A percentile compares a stretch with the other conserved stretches of the same genome.
These are phyloP conservation scores for Glaucopsyche alexis DNA, from an alignment of 2,888 invertebrate species.

Conservation along the genomic window DNA sequence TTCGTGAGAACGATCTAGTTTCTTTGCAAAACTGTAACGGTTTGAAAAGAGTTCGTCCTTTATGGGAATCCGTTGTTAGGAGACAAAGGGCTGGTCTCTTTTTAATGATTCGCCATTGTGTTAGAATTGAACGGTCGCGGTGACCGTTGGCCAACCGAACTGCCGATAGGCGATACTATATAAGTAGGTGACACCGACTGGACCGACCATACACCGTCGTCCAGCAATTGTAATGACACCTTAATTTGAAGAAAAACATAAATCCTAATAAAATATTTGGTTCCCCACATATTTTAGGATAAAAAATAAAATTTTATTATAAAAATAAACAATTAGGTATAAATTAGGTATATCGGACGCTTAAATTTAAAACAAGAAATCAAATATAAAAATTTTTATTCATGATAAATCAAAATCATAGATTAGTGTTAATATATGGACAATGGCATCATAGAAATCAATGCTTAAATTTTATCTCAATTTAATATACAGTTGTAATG, in stretches of 20 bases:
- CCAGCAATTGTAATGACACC: background rate
- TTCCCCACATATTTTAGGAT: too few relatives aligned
- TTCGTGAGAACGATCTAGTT: conserved; percentile 77
- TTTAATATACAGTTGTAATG: background rate
- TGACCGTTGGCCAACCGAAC: conserved; percentile 77
- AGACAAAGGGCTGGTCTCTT: conserved; percentile 75
- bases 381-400: too few relatives aligned
- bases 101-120: conserved; percentile 77
- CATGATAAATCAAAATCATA: background rate
- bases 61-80: conserved; percentile 66
- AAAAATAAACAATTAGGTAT: too few relatives aligned
- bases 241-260: background rate
- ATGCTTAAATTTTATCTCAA: background rate
- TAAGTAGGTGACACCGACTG: conserved; percentile 51
- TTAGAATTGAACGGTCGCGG: conserved; percentile 58
- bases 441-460: background rate
- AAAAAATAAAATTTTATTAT: too few relatives aligned
- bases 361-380: background rate
- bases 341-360: too few relatives aligned
- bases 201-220: background rate
- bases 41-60: conserved; percentile 54
- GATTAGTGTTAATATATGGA: background rate
- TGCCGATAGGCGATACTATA: conserved; percentile 72
- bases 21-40: conserved; percentile 77
- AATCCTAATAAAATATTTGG: too few relatives aligned